Conservation (phyloP, 2,888 invertebrate genomes). For the Dione juno region DNA sequence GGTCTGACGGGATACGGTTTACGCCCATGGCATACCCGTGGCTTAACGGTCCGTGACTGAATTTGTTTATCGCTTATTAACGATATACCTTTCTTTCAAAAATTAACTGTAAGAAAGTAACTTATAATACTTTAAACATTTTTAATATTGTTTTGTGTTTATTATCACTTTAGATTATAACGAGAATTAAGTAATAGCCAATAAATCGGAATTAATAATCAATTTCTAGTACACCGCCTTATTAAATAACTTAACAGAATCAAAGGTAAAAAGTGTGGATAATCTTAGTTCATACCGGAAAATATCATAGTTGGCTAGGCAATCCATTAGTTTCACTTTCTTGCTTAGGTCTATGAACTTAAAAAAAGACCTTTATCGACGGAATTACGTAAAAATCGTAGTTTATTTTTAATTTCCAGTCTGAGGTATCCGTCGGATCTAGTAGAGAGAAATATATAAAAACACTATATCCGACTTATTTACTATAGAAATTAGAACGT, state of each 20-base stretch:
- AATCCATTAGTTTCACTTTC: conserved; percentile 22
- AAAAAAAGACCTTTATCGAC: neutral
- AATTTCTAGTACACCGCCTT: neutral
- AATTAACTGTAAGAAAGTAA: too few species aligned
- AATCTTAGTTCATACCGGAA: conserved; percentile 21
- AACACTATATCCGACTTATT: too few species aligned
- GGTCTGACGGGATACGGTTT: conserved; percentile 30
- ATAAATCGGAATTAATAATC: neutral
- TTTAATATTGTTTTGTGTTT: too few species aligned
- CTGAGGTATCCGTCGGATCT: neutral
- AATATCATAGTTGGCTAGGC: conserved; percentile 14
- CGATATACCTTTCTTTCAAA: neutral
- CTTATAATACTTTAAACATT: too few species aligned
- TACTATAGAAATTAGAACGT: too few species aligned
- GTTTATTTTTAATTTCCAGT: neutral
- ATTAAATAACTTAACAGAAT: neutral
- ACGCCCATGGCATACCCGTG: conserved; percentile 11
- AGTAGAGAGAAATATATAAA: too few species aligned
- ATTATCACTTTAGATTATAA: too few species aligned
- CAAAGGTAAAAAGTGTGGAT: conserved; percentile 2
- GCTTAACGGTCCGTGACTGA: conserved; percentile 37
- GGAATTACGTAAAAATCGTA: conserved; percentile 6
- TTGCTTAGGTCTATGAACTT: conserved; percentile 21
- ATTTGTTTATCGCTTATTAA: conserved; percentile 30
- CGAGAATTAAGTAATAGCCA: neutral